Evolutionary conservation across 2,113 vertebrate genomes (phyloP), one percentile per base, ranked within the genome.

Genomic region (Tenrec ecaudatus): DNA sequence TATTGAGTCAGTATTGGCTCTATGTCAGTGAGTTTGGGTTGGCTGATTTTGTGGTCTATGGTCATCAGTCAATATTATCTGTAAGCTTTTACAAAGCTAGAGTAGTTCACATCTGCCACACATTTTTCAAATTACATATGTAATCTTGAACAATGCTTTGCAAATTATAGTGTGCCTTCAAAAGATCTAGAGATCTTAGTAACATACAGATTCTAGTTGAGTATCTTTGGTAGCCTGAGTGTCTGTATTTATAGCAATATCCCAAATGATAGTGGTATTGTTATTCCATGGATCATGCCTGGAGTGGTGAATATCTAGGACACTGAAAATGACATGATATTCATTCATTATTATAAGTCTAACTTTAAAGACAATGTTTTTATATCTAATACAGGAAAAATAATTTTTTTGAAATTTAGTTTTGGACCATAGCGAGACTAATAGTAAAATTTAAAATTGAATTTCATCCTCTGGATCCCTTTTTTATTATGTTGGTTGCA

Each of bases 81-180:
- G 64, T 27, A 89, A 73, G 82, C 1, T 82, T 93, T 92, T 75
- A 60, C 62, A 60, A 89, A 83, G 38, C 79, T 82, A 14, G 8
- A 89, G 27, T 79, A 86, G 75, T 68, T 86, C 53, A 75, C 2
- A 58, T 53, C 82, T 31, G 33, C 58, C 1, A 60, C 40, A 47
- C 25, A 82, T 89, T 89, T 89, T 91, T 93, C 53, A 89, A 83
- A 93, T 93, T 75, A n/a, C 4, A 9, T 53, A 53, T 23, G 10
- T 53, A 68, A 14, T 87, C 27, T 93, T 20, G 53, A 84, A 36
- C 10, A 60, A 27, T 82, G 15, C 47, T 71, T 83, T 43, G 75
- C 57, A 90, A 87, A 79, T n/a, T 80, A 0, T 86, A 43, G 17
- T 7, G 66, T 43, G 7, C 31, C 31, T 87, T 79, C 5, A 9